A percentile compares a stretch with the other conserved stretches of the same genome.
Evolutionary conservation across 1,140 invertebrate genomes (phyloP).

Genomic region (Eupristina koningsbergeri): DNA sequence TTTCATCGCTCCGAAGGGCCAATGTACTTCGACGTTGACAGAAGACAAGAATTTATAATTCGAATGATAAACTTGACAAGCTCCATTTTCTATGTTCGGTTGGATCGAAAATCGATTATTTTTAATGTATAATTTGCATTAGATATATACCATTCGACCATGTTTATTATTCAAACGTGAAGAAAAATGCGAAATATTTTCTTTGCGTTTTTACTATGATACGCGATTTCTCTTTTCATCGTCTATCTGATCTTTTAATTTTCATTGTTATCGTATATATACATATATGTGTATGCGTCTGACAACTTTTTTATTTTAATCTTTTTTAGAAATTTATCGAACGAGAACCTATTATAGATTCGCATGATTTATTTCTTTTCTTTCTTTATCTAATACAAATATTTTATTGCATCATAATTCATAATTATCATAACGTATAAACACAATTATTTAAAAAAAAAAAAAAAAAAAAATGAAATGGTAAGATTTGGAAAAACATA

Average conservation of each 20-base stretch:
- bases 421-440: conserved; percentile 2
- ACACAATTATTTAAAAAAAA: background rate
- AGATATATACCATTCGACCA: conserved; percentile 9
- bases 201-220: background rate
- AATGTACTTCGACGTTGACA: conserved; percentile 8
- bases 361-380: conserved; percentile 11
- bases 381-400: background rate
- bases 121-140: conserved; percentile 4
- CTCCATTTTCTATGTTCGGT: conserved; percentile 40
- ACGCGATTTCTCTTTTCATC: conserved; percentile 4
- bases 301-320: conserved; percentile 26
- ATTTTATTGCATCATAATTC: conserved; percentile 22
- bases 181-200: background rate
- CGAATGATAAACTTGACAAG: conserved; percentile 18
- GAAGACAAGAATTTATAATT: conserved; percentile 30
- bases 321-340: conserved; percentile 1
- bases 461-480: conserved; percentile 3
- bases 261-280: conserved; percentile 28
- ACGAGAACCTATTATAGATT: conserved; percentile 32
- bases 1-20: conserved; percentile 37
- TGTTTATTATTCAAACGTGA: background rate
- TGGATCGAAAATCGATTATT: conserved; percentile 41
- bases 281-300: conserved; percentile 2
- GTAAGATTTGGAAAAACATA: conserved; percentile 22
- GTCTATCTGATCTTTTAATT: conserved; percentile 4